Percentiles rank a stretch among this genome's conserved stretches.
phyloP scores from a whole-genome alignment of 2,113 vertebrate genomes.

The Peromyscus californicus region DNA sequence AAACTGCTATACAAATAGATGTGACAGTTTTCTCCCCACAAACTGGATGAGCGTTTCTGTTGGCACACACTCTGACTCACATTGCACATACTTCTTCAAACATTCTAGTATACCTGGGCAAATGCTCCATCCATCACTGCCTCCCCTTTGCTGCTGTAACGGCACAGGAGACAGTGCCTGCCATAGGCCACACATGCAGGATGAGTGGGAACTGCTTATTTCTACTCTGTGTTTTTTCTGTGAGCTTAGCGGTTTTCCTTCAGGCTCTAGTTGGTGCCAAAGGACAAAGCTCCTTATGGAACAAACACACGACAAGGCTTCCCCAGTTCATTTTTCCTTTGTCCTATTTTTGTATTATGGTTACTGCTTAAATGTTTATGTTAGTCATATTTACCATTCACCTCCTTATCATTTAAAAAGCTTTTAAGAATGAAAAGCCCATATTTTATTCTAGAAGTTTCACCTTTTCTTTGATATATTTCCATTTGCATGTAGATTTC shows the following conservation, averaged over 20 bases:
- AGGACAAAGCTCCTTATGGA: not conserved
- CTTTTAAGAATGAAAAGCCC: not conserved
- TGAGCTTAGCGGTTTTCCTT: not conserved
- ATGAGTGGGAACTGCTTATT: not conserved
- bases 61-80: too few relatives aligned
- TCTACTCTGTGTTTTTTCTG: not conserved
- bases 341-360: not conserved
- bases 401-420: constrained; percentile 21
- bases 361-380: constrained; percentile 16
- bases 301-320: not conserved
- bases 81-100: not conserved
- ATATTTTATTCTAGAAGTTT: not conserved
- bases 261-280: not conserved
- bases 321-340: constrained; percentile 23
- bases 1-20: not conserved
- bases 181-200: not conserved
- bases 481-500: constrained; percentile 50
- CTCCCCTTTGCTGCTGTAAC: not conserved
- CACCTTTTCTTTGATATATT: constrained; percentile 2
- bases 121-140: not conserved
- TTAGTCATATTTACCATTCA: not conserved
- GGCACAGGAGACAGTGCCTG: not conserved
- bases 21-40: not conserved
- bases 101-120: not conserved
- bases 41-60: not conserved